Base-by-base conservation (phyloP, 2,797 vertebrate genomes). In the Sternotherus odoratus region DNA sequence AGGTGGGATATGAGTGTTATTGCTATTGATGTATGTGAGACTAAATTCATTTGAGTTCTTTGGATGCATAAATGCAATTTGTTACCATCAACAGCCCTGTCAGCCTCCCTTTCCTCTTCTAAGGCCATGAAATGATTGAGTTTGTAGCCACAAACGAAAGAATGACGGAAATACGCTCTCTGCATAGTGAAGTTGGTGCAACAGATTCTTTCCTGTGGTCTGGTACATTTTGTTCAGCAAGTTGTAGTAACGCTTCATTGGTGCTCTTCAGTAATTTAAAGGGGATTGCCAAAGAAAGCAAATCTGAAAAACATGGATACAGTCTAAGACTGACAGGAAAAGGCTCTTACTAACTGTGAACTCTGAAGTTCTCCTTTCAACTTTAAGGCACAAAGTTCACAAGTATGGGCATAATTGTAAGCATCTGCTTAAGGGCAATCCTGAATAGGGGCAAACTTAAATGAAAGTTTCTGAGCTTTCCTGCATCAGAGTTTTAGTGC, bases 391-490 rank as follows among this genome's bases (percentile, higher is more conserved):
- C n/a, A 39, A 5, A 63, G 3, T 9, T 39, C 78, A 26, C 56
- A 53, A 80, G 46, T 7, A 3, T 0, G 7, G n/a, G 36, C 26
- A 24, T 28, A 17, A 81, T 13, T 4, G 51, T 39, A 39, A 69
- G 10, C 9, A 13, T 15, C 3, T 53, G 79, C 69, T 12, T 39
- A 13, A 66, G 49, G 7, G 17, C 36, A 77, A 23, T 11, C 36
- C 66, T 78, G n/a, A 69, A 57, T n/a, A 66, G 49, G 60, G 60
- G 36, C 5, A 77, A 82, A 69, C 74, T 36, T 51, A 51, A 66
- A 43, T 13, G 2, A 19, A 30, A 56, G 5, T 24, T 13, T 13
- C 1, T 0, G 5, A 82, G 63, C 77, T 33, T 91, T 85, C 24
- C 39, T 43, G 80, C 53, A 79, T 56, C 2, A 1, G 39, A 85